phyloP scores from a whole-genome alignment of 2,797 vertebrate genomes.

The Pseudocheirus occidentalis region DNA sequence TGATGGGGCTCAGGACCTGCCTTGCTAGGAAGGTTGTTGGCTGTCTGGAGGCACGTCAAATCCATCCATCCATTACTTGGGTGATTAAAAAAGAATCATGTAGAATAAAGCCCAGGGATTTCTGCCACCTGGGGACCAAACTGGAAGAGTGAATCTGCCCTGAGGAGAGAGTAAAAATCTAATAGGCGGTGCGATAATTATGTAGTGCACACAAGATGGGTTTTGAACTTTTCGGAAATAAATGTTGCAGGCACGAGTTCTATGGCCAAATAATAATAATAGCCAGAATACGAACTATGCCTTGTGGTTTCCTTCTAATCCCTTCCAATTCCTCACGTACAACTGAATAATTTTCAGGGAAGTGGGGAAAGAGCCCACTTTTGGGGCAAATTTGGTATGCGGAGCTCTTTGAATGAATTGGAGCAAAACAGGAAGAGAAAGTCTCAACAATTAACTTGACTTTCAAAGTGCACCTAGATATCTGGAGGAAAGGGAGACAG shows the following conservation, averaged over 20 bases:
- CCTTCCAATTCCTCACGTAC: constrained; percentile 52
- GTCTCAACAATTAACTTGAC: constrained; percentile 60
- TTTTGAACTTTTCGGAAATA: constrained; percentile 69
- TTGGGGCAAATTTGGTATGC: constrained; percentile 50
- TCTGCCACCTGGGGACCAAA: constrained; percentile 61
- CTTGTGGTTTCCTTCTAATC: constrained; percentile 67
- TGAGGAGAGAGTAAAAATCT: constrained; percentile 49
- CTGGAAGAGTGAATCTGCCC: constrained; percentile 56
- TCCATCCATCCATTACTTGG: not conserved
- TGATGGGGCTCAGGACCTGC: constrained; percentile 16
- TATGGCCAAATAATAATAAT: constrained; percentile 80
- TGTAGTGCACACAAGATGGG: constrained; percentile 53
- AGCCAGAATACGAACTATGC: constrained; percentile 59
- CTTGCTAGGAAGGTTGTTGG: not conserved
- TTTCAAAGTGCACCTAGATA: constrained; percentile 50
- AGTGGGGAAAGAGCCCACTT: constrained; percentile 51
- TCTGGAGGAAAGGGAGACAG: constrained; percentile 47
- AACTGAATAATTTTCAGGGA: constrained; percentile 55
- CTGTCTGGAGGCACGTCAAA: constrained; percentile 21
- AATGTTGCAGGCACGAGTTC: constrained; percentile 62
- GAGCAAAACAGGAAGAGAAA: constrained; percentile 61
- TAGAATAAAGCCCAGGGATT: not conserved
- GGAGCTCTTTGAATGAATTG: constrained; percentile 55
- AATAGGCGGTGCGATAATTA: constrained; percentile 66
- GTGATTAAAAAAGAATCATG: constrained; percentile 12